phyloP scores from a whole-genome alignment of 2,797 vertebrate species.

The Hippoglossus hippoglossus region DNA sequence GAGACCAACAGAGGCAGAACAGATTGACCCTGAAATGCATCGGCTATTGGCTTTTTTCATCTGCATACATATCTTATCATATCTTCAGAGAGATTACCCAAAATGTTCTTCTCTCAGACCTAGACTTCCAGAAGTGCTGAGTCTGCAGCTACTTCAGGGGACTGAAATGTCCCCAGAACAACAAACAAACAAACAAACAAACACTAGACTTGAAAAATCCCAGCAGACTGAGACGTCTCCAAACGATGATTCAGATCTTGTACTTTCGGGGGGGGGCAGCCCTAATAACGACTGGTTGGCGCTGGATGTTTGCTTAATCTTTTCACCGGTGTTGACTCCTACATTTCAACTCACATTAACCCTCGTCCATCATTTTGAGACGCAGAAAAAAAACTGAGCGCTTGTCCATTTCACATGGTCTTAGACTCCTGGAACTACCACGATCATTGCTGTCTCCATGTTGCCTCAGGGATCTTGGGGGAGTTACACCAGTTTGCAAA shows the following conservation, averaged over 20 bases:
- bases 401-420: slow-evolving; percentile 1
- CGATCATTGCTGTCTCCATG: neutral
- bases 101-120: neutral
- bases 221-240: neutral
- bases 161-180: neutral
- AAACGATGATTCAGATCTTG: neutral
- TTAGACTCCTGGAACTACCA: slow-evolving; percentile 1
- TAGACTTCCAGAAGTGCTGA: neutral
- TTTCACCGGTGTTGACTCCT: slow-evolving; percentile 31
- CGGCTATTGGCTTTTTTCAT: no score
- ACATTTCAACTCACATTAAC: slow-evolving; percentile 26
- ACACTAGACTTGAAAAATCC: no score
- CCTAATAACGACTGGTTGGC: slow-evolving; percentile 1
- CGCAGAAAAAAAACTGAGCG: neutral
- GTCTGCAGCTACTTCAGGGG: neutral
- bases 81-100: no score
- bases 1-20: no score
- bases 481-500: neutral
- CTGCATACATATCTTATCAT: no score
- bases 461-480: neutral
- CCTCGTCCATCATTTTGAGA: neutral
- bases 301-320: slow-evolving; percentile 33
- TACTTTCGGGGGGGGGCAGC: neutral
- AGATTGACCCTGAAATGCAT: no score
- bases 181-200: no score